Percentiles rank a stretch among this genome's conserved stretches.
Evolutionary conservation across 2,888 invertebrate genomes (phyloP).

Genomic region (Onthophagus sagittarius): DNA sequence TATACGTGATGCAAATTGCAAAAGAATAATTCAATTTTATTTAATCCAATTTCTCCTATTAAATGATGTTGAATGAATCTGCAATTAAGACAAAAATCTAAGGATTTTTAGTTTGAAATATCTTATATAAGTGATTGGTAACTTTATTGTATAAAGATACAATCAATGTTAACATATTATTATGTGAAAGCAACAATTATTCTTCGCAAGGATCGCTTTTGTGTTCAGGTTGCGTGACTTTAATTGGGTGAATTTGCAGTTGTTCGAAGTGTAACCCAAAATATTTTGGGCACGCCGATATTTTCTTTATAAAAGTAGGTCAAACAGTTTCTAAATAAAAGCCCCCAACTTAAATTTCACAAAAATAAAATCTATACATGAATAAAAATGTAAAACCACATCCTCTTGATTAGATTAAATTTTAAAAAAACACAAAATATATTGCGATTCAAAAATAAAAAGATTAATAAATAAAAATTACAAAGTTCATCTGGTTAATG

Average conservation of each 20-base stretch:
- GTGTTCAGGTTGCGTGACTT: neutral
- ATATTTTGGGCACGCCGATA: neutral
- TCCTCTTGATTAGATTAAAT: too few species aligned
- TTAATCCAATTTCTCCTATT: neutral
- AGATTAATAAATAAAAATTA: too few species aligned
- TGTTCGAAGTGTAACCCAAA: neutral
- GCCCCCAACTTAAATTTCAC: too few species aligned
- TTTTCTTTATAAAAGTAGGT: neutral
- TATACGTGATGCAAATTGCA: neutral
- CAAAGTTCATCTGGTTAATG: too few species aligned
- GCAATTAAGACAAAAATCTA: too few species aligned
- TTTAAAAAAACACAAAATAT: too few species aligned
- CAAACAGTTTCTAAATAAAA: neutral
- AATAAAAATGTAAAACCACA: too few species aligned
- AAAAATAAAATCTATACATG: too few species aligned
- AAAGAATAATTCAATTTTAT: neutral
- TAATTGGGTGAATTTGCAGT: neutral
- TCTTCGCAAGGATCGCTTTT: neutral
- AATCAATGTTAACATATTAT: neutral
- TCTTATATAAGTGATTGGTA: too few species aligned
- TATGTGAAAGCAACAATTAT: neutral
- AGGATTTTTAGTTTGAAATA: too few species aligned
- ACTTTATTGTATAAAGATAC: neutral
- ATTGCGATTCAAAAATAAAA: too few species aligned
- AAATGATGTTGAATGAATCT: neutral